Conservation (phyloP, 2,797 vertebrate genomes). For the Alcedo atthis region DNA sequence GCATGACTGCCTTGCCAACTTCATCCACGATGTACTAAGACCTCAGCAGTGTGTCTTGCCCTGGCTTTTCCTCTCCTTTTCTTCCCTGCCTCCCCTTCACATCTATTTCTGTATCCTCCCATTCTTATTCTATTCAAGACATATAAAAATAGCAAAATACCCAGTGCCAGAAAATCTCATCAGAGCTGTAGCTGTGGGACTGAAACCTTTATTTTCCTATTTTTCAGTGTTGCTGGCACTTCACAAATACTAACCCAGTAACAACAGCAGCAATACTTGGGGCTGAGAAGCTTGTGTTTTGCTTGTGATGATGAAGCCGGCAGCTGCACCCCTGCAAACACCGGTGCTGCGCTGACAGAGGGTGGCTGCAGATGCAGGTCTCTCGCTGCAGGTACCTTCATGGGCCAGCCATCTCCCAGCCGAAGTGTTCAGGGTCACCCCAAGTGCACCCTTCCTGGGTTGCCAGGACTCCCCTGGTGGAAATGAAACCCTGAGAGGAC, state of each 20-base stretch:
- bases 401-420: background rate
- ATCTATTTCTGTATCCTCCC: background rate
- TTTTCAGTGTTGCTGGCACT: background rate
- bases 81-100: background rate
- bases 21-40: background rate
- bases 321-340: background rate
- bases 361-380: too few relatives aligned
- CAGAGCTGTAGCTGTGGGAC: background rate
- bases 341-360: fast-evolving
- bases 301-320: background rate
- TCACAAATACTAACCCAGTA: background rate
- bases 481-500: background rate
- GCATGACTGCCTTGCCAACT: background rate
- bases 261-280: background rate
- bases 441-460: background rate
- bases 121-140: background rate
- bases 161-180: background rate
- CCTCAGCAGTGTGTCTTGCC: background rate
- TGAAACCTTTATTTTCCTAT: background rate
- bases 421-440: background rate
- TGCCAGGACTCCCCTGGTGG: background rate
- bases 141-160: background rate
- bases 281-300: background rate
- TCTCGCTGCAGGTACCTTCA: background rate
- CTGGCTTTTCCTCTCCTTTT: background rate